Evolutionary conservation across 2,113 vertebrate genomes (phyloP).

Genomic region (Pygoscelis antarcticus): DNA sequence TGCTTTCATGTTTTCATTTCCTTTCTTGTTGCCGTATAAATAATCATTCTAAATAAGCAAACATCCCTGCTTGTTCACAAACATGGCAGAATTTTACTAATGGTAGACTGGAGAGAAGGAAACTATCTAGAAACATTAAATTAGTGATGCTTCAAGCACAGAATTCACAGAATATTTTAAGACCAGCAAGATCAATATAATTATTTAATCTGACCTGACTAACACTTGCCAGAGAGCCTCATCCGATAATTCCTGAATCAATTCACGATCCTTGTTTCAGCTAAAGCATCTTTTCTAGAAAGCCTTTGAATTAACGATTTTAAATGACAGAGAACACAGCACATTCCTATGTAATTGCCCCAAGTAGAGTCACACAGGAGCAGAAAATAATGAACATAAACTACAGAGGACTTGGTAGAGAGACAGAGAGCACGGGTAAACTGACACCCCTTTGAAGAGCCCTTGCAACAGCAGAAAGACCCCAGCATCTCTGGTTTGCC

Average conservation of each 20-base stretch:
- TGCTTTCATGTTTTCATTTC: neutral
- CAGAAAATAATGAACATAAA: neutral
- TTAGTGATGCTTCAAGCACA: neutral
- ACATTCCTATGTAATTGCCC: neutral
- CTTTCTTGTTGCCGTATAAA: neutral
- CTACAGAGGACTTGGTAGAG: neutral
- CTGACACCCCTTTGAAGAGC: neutral
- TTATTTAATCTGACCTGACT: neutral
- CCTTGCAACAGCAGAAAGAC: neutral
- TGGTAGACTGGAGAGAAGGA: neutral
- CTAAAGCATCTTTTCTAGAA: neutral
- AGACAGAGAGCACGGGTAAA: neutral
- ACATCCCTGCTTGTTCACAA: neutral
- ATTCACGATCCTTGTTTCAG: neutral
- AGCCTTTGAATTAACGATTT: neutral
- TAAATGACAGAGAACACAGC: neutral
- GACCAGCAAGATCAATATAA: neutral
- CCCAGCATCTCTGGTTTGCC: neutral
- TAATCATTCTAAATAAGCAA: neutral
- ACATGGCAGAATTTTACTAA: neutral
- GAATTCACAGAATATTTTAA: neutral
- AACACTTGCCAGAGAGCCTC: neutral
- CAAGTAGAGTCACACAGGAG: neutral
- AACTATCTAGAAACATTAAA: neutral
- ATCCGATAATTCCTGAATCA: neutral